Evolutionary conservation across 2,797 vertebrate species (phyloP).

Genomic region (Acanthurus leucopareius): DNA sequence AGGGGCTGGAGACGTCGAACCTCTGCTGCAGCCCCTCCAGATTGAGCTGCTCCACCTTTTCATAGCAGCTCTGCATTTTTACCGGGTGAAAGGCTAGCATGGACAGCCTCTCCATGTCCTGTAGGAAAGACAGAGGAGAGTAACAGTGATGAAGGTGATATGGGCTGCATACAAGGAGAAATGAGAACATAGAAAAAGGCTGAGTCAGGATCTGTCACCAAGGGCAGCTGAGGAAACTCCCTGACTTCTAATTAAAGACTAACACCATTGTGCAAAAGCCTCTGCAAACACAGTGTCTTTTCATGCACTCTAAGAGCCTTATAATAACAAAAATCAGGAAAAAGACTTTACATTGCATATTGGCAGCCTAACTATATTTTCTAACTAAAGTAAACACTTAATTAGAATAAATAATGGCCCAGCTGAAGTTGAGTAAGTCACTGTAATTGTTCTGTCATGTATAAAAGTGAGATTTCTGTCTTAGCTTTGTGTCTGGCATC

Average conservation of each 20-base stretch:
- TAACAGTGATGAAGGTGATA: background rate
- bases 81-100: constrained; percentile 96
- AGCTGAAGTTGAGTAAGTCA: background rate
- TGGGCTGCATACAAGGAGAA: background rate
- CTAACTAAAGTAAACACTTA: background rate
- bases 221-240: constrained; percentile 34
- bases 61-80: constrained; percentile 97
- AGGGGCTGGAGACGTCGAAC: constrained; percentile 91
- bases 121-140: background rate
- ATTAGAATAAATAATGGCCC: background rate
- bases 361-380: background rate
- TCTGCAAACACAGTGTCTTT: constrained; percentile 11
- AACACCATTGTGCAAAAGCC: background rate
- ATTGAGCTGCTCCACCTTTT: constrained; percentile 94
- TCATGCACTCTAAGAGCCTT: background rate
- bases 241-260: constrained; percentile 29
- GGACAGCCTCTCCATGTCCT: constrained; percentile 96
- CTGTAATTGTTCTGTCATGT: background rate
- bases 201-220: background rate
- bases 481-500: background rate
- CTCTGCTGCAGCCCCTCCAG: constrained; percentile 96
- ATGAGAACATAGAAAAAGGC: background rate
- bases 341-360: background rate
- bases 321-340: background rate
- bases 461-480: background rate